Evolutionary conservation across 2,113 vertebrate species (phyloP).

Genomic region (Stegostoma tigrinum): DNA sequence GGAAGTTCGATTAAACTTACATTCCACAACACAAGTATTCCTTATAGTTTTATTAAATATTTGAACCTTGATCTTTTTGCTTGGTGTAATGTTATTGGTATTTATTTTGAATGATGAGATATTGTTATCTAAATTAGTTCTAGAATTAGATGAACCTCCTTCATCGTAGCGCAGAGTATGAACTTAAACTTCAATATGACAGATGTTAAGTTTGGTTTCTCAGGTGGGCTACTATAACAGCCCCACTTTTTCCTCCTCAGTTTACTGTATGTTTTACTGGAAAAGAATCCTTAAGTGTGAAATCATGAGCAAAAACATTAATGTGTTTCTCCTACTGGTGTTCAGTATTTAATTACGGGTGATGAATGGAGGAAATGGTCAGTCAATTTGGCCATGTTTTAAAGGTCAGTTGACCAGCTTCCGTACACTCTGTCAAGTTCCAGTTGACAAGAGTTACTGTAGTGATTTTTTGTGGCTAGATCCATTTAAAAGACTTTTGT

Average conservation of each 20-base stretch:
- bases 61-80: not conserved
- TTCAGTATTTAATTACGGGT: not conserved
- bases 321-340: not conserved
- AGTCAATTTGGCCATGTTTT: not conserved
- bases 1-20: slow-evolving; percentile 25
- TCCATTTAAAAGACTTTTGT: not conserved
- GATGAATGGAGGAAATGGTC: not conserved
- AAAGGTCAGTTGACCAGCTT: not conserved
- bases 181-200: not conserved
- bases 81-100: slow-evolving; percentile 25
- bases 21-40: not conserved
- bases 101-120: slow-evolving; percentile 29
- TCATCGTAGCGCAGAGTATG: not conserved
- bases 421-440: not conserved
- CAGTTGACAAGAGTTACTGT: not conserved
- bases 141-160: not conserved
- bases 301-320: not conserved
- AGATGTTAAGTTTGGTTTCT: not conserved
- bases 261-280: not conserved
- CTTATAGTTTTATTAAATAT: slow-evolving; percentile 31
- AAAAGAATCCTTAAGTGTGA: too few species aligned
- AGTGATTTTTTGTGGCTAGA: not conserved
- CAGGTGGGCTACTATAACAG: not conserved
- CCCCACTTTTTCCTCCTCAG: not conserved
- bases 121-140: slow-evolving; percentile 5